Base-by-base conservation (phyloP, 1,140 invertebrate genomes). In the Galendromus occidentalis region DNA sequence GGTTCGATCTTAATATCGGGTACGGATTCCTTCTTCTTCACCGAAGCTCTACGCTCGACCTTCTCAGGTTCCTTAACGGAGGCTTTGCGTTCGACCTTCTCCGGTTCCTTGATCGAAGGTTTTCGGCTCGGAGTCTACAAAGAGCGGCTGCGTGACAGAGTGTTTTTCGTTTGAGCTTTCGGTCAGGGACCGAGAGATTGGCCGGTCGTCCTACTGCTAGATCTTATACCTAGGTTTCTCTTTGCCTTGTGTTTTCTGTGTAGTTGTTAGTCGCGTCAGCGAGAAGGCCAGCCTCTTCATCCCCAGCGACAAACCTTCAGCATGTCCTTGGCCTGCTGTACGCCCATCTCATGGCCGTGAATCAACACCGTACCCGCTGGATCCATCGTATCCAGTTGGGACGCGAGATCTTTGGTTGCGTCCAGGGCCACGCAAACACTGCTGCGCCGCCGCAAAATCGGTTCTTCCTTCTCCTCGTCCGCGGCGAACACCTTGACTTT, bases 1-100 rank as follows among this genome's bases (percentile, higher is more conserved):
- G 18, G 5, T 28, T 47, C 45, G 12, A 59, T 25, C 20, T 59
- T 59, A 33, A 59, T 59, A 22, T 59, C 51, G 14, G 51, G 51
- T 29, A 59, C 33, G 22, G 51, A 59, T 59, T 59, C 69, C 69
- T 76, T 68, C 72, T 76, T 74, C 41, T 59, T 59, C 4, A 59
- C 51, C 12, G 51, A 59, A 25, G 78, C 77, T n/a, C 73, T 70
- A 9, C 55, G 63, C 66, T 77, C 77, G 6, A 44, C 64, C 66
- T 76, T 79, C 70, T 78, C 77, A 1, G 68, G 12, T 42, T 64
- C 70, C 45, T 47, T 47, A 25, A 47, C 45, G 14, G 45, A 47
- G 28, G 45, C 18, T 25, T 47, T 47, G 12, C 42, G 42, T 44
- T 44, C 42, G 12, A 22, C 44, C 20, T 17, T 30, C 30, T 64